Percentiles rank a stretch among this genome's conserved stretches.
These are phyloP conservation scores for Scomberomorus guttatus DNA, from an alignment of 2,797 vertebrate species.

Conservation along the genomic window DNA sequence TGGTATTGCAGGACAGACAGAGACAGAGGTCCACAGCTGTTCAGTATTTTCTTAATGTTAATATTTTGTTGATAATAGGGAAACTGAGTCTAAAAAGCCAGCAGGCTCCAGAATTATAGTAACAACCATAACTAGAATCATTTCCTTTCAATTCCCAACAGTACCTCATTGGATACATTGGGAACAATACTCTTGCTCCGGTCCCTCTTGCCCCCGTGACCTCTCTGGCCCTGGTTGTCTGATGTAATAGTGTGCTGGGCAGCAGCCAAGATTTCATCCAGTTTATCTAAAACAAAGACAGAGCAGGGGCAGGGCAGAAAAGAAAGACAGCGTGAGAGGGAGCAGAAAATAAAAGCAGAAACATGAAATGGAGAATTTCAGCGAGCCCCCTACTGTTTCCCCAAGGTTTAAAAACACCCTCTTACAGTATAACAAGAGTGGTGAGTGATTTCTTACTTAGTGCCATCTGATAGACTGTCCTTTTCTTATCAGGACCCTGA, in stretches of 20 bases:
- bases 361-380: constrained; percentile 37
- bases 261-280: constrained; percentile 95
- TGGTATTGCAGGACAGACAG: background rate
- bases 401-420: constrained; percentile 52
- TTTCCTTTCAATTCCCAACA: constrained; percentile 36
- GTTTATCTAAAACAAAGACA: constrained; percentile 87
- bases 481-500: constrained; percentile 93
- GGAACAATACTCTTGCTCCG: constrained; percentile 82
- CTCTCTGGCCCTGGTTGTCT: constrained; percentile 89
- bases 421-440: constrained; percentile 46
- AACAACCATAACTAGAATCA: background rate
- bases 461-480: constrained; percentile 97
- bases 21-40: constrained; percentile 7
- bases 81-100: constrained; percentile 12
- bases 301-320: constrained; percentile 20
- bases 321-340: constrained; percentile 23
- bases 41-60: constrained; percentile 16
- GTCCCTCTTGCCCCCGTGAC: constrained; percentile 88
- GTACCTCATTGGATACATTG: constrained; percentile 80
- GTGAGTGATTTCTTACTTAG: constrained; percentile 88
- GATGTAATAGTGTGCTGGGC: constrained; percentile 95
- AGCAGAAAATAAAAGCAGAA: constrained; percentile 26
- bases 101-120: constrained; percentile 1
- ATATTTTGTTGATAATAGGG: constrained; percentile 6
- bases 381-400: constrained; percentile 15